Evolutionary conservation across 2,113 vertebrate genomes (phyloP).

Genomic region (Misgurnus anguillicaudatus): DNA sequence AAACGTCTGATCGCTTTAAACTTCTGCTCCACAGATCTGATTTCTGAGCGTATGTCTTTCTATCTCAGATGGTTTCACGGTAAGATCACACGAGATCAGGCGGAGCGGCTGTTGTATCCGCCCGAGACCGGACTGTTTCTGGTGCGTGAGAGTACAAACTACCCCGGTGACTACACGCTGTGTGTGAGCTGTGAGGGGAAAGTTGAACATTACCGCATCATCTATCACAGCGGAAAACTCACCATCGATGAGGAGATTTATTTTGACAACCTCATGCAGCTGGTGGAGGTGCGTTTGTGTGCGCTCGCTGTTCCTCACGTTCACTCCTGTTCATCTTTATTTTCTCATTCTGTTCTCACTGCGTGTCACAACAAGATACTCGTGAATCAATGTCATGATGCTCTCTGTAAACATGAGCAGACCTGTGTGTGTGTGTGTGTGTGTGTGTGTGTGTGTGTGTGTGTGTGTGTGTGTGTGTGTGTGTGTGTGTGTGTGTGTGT

Average conservation of each 20-base stretch:
- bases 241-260: constrained; percentile 92
- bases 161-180: constrained; percentile 95
- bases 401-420: not conserved
- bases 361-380: not conserved
- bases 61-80: constrained; percentile 93
- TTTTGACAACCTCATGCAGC: constrained; percentile 98
- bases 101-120: constrained; percentile 84
- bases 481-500: constrained; percentile 1
- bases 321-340: not conserved
- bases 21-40: no score
- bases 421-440: not conserved
- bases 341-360: not conserved
- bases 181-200: constrained; percentile 95
- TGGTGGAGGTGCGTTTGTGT: constrained; percentile 72
- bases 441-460: no score
- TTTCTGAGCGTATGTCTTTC: not conserved
- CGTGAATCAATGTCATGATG: not conserved
- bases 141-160: constrained; percentile 97
- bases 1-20: not conserved
- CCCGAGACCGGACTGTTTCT: constrained; percentile 91
- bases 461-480: no score
- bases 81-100: constrained; percentile 93
- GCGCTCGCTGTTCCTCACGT: not conserved
- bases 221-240: constrained; percentile 90
- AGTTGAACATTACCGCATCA: constrained; percentile 98